Evolutionary conservation across 2,888 invertebrate genomes (phyloP), one percentile per base, ranked within the genome.

Genomic region (Melanostoma mellinum): DNA sequence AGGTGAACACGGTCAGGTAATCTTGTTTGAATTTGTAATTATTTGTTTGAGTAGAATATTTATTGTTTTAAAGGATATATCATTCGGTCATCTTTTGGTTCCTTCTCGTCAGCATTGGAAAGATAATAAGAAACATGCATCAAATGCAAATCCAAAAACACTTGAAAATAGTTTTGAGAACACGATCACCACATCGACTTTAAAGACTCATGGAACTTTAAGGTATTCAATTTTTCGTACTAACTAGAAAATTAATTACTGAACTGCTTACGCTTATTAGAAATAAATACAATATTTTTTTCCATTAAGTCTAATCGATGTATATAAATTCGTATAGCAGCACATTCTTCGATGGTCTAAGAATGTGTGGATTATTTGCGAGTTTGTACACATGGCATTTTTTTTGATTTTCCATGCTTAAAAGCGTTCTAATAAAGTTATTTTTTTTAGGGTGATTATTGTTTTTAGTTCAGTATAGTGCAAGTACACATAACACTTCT

Each of bases 1-100:
- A 89, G 94, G 94, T 84, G 94, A 95, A 90, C 96, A 96, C 90
- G 97, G 97, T 69, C 97, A 97, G 94, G 97, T 97, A 91, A 94
- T 80, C 69, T 5, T 33, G 1, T 38, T 9, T 5, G 6, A 3
- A 8, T 1, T 6, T 30, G 6, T 2, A 36, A 20, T 33, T 36
- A 33, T 20, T 20, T 20, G 20, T 20, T 35, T 40, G 32, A 3
- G 8, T 10, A 10, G 2, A 55, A 46, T 55, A 4, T 50, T 30
- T 52, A 67, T 82, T 82, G 50, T 78, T 74, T 48, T 53, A 77
- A 88, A 95, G 95, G 97, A 97, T 91, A 94, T 97, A 87, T 98
- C 98, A 20, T 98, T 97, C 91, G 96, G 96, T 44, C 95, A 96
- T 89, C 92, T 97, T 78, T 92, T 98, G 85, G 94, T 96, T 68